Evolutionary conservation across 2,888 invertebrate genomes (phyloP), one percentile per base, ranked within the genome.

Genomic region (Hypomecis punctinalis): DNA sequence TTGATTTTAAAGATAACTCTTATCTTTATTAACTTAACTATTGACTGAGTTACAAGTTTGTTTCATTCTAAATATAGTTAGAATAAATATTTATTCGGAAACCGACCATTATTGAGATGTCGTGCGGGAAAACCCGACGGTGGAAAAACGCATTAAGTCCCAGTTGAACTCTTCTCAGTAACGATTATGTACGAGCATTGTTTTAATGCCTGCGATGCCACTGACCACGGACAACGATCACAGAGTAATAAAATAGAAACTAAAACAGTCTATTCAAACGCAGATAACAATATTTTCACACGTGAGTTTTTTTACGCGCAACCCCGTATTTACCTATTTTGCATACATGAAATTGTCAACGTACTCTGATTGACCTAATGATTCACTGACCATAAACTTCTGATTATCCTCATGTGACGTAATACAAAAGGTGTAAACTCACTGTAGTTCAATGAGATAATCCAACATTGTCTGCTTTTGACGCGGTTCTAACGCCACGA

Each of bases 311-410:
- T 81, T 72, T 72, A 70, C 72, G 66, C 74, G 76, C 76, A 76
- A 79, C 77, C 78, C 77, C 67, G 72, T 81, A 78, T 89, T 86
- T 84, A 82, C 80, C 40, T 52, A 52, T 5, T 84, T 89, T 84
- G 79, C 87, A 88, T 79, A 86, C 81, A 85, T 88, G 82, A 86
- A 80, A 85, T 91, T 89, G 90, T 89, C 89, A 89, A 89, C 87
- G 88, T 86, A 85, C 86, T 83, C 78, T 78, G 80, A 84, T 89
- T 89, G 90, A 90, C 90, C 90, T 84, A 91, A 89, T 91, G 91
- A 91, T 87, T 91, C 90, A 91, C 80, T 88, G 83, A 84, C 88
- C 88, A 88, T 86, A 89, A 85, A 83, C 84, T 81, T 80, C 74
- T 70, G 79, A 78, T 90, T 91, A 90, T 91, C 90, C 90, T 89